Evolutionary conservation across 2,113 vertebrate genomes (phyloP).

Genomic region (Micromys minutus): DNA sequence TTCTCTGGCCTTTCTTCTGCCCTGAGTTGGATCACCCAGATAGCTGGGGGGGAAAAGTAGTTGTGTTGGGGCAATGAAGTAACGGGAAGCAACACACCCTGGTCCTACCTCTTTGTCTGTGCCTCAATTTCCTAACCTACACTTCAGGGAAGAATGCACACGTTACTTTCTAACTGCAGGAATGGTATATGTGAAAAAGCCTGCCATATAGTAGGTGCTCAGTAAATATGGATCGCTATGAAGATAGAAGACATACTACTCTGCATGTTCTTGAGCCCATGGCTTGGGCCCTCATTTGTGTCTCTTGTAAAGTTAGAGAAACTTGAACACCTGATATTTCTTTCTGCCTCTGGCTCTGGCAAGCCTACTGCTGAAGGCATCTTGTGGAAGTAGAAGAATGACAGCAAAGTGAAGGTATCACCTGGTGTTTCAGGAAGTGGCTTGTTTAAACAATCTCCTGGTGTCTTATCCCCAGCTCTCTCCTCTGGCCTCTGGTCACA

Average conservation of each 20-base stretch:
- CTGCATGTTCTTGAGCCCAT: not conserved
- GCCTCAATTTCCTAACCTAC: slow-evolving; percentile 9
- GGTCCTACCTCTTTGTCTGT: not conserved
- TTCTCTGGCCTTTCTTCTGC: not conserved
- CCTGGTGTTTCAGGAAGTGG: not conserved
- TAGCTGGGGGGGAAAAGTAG: not conserved
- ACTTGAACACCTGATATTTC: not conserved
- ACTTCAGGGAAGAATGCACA: not conserved
- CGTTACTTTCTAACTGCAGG: not conserved
- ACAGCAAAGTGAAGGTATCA: not conserved
- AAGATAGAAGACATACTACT: not conserved
- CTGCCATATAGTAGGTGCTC: not conserved
- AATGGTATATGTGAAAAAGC: not conserved
- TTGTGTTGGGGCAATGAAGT: not conserved
- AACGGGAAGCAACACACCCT: not conserved
- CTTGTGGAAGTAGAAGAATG: not conserved
- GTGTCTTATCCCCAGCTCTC: not conserved
- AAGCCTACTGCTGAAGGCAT: not conserved
- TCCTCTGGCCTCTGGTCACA: not conserved
- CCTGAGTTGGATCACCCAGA: not conserved
- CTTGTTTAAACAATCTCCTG: not conserved
- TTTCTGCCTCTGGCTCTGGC: not conserved
- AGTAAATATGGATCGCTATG: not conserved
- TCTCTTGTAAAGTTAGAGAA: slow-evolving; percentile 21
- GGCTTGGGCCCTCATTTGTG: not conserved